Percentiles rank a stretch among this genome's conserved stretches.
Evolutionary conservation across 2,797 vertebrate genomes (phyloP).

Genomic region (Ambastaia sidthimunki): DNA sequence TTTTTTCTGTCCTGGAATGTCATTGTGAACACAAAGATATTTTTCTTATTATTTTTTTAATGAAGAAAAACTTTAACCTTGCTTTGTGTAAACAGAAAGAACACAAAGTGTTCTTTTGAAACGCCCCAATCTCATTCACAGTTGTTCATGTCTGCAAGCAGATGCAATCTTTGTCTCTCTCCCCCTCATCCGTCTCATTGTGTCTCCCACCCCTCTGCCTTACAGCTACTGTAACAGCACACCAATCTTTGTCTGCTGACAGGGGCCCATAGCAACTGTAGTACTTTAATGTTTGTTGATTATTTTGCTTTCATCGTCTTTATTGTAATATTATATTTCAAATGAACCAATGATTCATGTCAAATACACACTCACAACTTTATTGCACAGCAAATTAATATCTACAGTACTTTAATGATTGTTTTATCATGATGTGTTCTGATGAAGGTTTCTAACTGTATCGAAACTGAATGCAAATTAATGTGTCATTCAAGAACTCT

Average conservation of each 20-base stretch:
- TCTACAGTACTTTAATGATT: background rate
- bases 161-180: constrained; percentile 7
- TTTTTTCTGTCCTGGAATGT: background rate
- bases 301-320: no score
- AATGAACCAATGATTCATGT: background rate
- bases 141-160: constrained; percentile 18
- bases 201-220: background rate
- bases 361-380: background rate
- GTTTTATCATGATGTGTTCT: background rate
- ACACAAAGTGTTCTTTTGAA: background rate
- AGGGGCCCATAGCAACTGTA: background rate
- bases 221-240: constrained; percentile 21
- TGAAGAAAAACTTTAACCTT: background rate
- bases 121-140: background rate
- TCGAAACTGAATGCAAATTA: background rate
- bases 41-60: background rate
- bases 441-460: background rate
- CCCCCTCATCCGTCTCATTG: constrained; percentile 10
- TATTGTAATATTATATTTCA: background rate
- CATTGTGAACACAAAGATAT: background rate
- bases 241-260: background rate
- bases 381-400: background rate
- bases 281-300: background rate
- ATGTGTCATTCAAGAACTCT: background rate
- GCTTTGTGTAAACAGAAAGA: background rate